Evolutionary conservation across 2,113 vertebrate species (phyloP), one percentile per base, ranked within the genome.

Genomic region (Urocynchramus pylzowi): DNA sequence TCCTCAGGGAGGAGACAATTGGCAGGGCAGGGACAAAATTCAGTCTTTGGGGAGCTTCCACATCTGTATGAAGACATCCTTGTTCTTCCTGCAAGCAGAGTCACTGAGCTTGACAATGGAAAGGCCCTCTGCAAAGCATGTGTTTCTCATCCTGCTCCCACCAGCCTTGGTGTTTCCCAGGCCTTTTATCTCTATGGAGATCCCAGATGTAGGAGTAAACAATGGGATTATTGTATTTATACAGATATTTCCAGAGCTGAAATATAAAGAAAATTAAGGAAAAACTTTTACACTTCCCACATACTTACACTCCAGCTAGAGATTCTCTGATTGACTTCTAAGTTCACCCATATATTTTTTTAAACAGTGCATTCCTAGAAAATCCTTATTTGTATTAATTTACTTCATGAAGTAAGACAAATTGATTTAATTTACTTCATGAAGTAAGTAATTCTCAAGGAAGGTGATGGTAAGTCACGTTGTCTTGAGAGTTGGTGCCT

Each of bases 391-490:
- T 74, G 26, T 54, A 63, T 31, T 33, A 71, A 56, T 60, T 71
- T 79, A 76, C 28, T 35, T 87, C 22, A 53, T 31, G 39, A 76
- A 71, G 18, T 13, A 73, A 82, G 37, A 37, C 35, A 78, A 65
- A 87, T n/a, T n/a, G n/a, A n/a, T n/a, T 31, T 33, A 71, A 56
- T 60, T 71, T 79, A 76, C 28, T 35, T 87, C 22, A 53, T 31
- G 10, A 41, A 95, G 52, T 42, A 86, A 42, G 9, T 60, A 33
- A 67, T 17, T 96, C 50, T 95, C 42, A 89, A 93, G 81, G 85
- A 97, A 92, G 83, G 68, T 84, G 92, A 96, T 89, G 65, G 75
- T 80, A 93, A 97, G 69, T 82, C 45, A 81, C 81, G 22, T 83
- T 97, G 71, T 84, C 84, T 91, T 84, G 87, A 88, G 82, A 86